A percentile compares a stretch with the other conserved stretches of the same genome.
Conservation (phyloP, 2,888 invertebrate species). For the Trachelus tabidus region DNA sequence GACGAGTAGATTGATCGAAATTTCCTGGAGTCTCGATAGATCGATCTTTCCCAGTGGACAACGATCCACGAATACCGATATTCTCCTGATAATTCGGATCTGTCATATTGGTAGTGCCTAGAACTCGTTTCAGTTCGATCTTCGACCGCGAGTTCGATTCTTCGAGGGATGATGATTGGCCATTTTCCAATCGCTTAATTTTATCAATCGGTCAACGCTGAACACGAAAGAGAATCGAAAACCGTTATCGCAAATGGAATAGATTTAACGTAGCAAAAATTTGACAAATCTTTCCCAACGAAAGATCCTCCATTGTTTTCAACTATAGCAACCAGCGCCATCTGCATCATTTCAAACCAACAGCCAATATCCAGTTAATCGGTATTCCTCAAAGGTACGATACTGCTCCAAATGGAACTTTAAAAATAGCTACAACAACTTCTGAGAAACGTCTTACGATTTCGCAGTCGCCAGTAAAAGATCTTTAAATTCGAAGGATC, state of each 20-base stretch:
- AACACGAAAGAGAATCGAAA: neutral
- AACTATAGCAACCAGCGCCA: neutral
- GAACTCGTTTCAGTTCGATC: slow-evolving; percentile 1
- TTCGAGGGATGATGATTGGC: neutral
- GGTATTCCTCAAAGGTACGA: neutral
- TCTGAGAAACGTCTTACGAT: neutral
- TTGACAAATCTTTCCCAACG: neutral
- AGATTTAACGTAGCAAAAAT: neutral
- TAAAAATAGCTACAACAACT: neutral
- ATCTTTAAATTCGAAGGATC: neutral
- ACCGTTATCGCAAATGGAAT: neutral
- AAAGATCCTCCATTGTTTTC: neutral
- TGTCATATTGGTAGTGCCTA: slow-evolving; percentile 13
- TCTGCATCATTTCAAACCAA: neutral
- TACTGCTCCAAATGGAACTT: neutral
- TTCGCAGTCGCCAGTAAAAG: neutral
- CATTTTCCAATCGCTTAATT: neutral
- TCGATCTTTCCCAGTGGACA: neutral
- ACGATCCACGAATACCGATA: neutral
- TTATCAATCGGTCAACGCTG: neutral
- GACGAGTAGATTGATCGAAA: neutral
- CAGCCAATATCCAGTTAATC: neutral
- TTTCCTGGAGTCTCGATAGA: neutral
- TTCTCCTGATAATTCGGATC: slow-evolving; percentile 10
- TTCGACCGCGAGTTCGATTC: neutral